Evolutionary conservation across 2,888 invertebrate genomes (phyloP).

Genomic region (Apamea monoglypha): DNA sequence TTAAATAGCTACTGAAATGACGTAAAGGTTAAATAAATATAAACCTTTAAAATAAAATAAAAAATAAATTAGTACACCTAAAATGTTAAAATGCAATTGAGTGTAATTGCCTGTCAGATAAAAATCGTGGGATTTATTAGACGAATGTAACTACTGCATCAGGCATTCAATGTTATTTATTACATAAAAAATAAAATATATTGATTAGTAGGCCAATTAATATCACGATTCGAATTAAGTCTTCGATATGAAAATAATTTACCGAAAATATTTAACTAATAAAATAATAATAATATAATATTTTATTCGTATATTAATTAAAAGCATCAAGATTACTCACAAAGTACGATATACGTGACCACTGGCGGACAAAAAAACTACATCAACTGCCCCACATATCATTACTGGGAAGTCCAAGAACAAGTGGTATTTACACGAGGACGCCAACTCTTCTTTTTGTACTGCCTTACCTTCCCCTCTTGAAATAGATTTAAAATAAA

Average conservation of each 20-base stretch:
- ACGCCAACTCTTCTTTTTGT: slow-evolving; percentile 82
- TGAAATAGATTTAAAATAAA: slow-evolving; percentile 48
- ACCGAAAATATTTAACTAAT: not conserved
- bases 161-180: slow-evolving; percentile 6
- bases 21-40: slow-evolving; percentile 34
- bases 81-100: slow-evolving; percentile 30
- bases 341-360: not conserved
- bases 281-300: not conserved
- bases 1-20: slow-evolving; percentile 31
- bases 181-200: not conserved
- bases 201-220: not conserved
- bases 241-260: not conserved
- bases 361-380: slow-evolving; percentile 49
- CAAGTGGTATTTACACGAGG: slow-evolving; percentile 85
- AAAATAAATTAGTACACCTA: not conserved
- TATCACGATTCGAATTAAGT: not conserved
- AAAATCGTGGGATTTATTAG: slow-evolving; percentile 10
- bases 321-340: slow-evolving; percentile 44
- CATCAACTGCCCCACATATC: slow-evolving; percentile 58
- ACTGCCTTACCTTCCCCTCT: slow-evolving; percentile 64
- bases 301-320: not conserved
- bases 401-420: slow-evolving; percentile 75
- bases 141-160: not conserved
- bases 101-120: slow-evolving; percentile 36
- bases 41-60: not conserved